Base-by-base conservation (phyloP, 2,797 vertebrate genomes). In the Bradypodion ventrale region DNA sequence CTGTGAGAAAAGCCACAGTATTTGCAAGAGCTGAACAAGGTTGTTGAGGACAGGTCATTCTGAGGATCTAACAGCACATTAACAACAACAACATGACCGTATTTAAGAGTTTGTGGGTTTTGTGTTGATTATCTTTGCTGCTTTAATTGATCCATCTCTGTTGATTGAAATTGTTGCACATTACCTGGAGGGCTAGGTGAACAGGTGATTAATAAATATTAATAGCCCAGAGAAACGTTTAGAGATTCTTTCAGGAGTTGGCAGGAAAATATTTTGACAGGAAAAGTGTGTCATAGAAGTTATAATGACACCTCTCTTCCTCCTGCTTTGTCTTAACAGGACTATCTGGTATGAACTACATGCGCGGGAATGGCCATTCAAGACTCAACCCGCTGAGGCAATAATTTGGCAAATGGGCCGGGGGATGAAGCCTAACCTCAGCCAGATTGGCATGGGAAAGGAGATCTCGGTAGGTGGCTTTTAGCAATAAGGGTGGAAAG, bases 311-410 rank as follows among this genome's bases (percentile, higher is more conserved):
- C n/a, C n/a, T n/a, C 1, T 5, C 29, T 4, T 56, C 21, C 15
- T 21, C 4, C 40, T 0, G 0, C 29, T 65, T 1, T 94, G 21
- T 87, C 56, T 86, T 90, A 42, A 82, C 97, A 99, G 99, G 93
- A 99, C 99, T 9, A 98, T 99, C 94, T 99, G 99, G 99, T 99
- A 98, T 1, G 99, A 99, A 94, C 96, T 99, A 90, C 98, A 99
- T 0, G 98, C 98, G 5, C 97, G 98, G 85, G 99, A 99, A 91
- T 99, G 98, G 99, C 99, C 99, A 94, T 99, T 99, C 96, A 99
- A 99, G 96, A 99, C 96, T 4, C 99, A 99, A 90, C 98, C 99
- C 5, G 97, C 98, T 0, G 99, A 99, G 95, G 98, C 98, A 65
- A 99, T 99, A 86, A 98, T 99, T 92, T 99, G 99, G 99, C 99